These are phyloP conservation scores for Psittacus erithacus DNA, from an alignment of 2,113 vertebrate genomes.

Conservation along the genomic window DNA sequence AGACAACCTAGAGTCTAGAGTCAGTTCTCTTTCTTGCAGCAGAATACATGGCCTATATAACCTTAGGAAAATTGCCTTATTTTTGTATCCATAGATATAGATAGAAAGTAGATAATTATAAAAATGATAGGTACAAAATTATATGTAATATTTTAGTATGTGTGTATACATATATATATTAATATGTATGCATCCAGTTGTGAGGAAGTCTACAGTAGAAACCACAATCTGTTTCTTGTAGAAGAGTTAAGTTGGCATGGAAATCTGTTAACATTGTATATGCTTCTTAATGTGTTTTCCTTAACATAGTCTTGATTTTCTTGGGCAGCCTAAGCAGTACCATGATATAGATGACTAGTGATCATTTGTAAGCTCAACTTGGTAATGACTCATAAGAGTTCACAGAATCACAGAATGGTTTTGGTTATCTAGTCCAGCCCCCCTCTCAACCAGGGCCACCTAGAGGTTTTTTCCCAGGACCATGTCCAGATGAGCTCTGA, in stretches of 20 bases:
- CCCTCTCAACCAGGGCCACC: neutral
- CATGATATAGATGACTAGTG: neutral
- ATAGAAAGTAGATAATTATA: neutral
- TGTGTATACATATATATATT: neutral
- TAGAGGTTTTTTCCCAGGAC: neutral
- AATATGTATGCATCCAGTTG: neutral
- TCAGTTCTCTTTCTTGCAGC: neutral
- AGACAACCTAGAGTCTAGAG: neutral
- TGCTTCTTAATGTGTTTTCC: neutral
- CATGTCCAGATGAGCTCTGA: neutral
- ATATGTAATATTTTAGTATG: neutral
- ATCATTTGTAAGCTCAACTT: neutral
- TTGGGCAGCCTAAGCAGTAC: neutral
- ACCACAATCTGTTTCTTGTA: neutral
- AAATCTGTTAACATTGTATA: neutral
- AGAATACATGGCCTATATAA: neutral
- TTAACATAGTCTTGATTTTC: neutral
- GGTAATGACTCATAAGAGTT: neutral
- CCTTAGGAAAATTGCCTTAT: neutral
- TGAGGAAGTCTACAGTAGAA: neutral
- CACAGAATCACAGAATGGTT: neutral
- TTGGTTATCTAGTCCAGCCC: neutral
- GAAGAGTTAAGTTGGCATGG: neutral
- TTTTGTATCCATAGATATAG: neutral
- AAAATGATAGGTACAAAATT: neutral